phyloP scores from a whole-genome alignment of 2,888 invertebrate species.

The Steinernema hermaphroditum region DNA sequence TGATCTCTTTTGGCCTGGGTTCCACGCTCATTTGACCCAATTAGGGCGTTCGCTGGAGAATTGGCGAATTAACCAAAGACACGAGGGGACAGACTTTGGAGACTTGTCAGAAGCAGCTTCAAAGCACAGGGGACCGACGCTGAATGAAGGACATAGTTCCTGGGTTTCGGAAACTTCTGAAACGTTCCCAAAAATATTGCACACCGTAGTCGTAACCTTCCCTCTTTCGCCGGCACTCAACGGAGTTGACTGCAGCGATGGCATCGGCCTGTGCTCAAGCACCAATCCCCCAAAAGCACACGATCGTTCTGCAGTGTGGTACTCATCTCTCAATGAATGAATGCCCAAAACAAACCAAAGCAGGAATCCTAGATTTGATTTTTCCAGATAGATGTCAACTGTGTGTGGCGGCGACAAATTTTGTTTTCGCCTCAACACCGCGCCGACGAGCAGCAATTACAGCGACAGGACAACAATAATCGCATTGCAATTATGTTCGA shows the following conservation, averaged over 20 bases:
- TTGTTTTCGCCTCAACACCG: conserved; percentile 18
- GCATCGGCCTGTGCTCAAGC: neutral
- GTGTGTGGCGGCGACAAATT: conserved; percentile 10
- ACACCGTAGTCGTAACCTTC: too few species aligned
- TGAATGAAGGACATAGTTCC: too few species aligned
- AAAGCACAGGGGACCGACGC: neutral
- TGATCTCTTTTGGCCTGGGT: conserved; percentile 26
- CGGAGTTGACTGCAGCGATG: neutral
- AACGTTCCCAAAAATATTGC: too few species aligned
- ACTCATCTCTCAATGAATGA: too few species aligned
- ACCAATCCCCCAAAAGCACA: neutral
- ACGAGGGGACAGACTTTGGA: neutral
- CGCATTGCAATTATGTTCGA: conserved; percentile 6
- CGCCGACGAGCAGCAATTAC: conserved; percentile 8
- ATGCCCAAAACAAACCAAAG: conserved; percentile 3
- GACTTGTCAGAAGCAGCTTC: neutral
- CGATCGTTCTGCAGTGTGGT: neutral
- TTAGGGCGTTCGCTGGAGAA: conserved; percentile 19
- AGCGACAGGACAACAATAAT: conserved; percentile 18
- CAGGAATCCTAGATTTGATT: neutral
- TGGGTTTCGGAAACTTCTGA: too few species aligned
- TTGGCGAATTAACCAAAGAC: conserved; percentile 20
- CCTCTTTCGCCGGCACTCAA: neutral
- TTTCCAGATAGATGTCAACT: neutral
- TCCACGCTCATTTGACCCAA: conserved; percentile 22